Evolutionary conservation across 2,113 vertebrate species (phyloP).

Genomic region (Platanista minor): DNA sequence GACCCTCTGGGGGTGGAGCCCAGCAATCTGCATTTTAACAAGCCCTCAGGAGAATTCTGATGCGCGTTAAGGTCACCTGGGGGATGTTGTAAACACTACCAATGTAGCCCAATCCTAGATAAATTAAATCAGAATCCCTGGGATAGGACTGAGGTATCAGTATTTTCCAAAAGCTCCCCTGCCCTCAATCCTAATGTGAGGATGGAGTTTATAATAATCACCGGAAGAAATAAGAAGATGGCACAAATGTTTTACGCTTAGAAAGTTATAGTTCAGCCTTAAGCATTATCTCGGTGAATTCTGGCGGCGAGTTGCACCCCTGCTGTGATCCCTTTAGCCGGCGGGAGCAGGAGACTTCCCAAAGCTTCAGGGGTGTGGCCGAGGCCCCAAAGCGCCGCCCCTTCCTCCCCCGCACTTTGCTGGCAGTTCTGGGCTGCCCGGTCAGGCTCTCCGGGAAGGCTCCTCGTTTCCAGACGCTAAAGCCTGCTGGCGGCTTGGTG

Average conservation of each 20-base stretch:
- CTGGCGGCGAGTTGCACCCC: background rate
- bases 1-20: too few relatives aligned
- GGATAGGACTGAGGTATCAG: background rate
- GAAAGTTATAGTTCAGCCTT: background rate
- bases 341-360: background rate
- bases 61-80: background rate
- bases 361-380: background rate
- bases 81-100: background rate
- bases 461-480: background rate
- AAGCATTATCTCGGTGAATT: background rate
- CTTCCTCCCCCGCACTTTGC: background rate
- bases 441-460: background rate
- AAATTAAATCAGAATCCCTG: background rate
- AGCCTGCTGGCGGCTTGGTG: background rate
- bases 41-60: background rate
- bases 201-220: background rate
- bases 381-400: background rate
- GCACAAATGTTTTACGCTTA: background rate
- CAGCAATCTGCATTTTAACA: background rate
- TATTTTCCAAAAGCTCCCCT: background rate
- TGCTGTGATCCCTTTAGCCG: background rate
- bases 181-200: background rate
- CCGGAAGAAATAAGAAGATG: background rate
- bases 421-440: background rate
- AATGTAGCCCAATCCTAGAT: background rate